phyloP scores from a whole-genome alignment of 1,140 invertebrate species.

The Atta texana region DNA sequence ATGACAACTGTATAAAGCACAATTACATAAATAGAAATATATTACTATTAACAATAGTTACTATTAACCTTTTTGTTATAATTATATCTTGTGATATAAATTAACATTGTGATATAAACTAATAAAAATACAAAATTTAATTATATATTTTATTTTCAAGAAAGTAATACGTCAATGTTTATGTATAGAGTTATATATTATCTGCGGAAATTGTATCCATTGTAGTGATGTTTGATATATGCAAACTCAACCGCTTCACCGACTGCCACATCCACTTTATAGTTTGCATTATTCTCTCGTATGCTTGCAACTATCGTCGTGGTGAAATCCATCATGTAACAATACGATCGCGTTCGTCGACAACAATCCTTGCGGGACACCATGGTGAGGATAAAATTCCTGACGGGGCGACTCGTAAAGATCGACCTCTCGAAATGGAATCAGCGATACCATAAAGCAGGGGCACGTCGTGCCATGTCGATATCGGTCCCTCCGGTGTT shows the following conservation, averaged over 20 bases:
- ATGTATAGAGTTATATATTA: background rate
- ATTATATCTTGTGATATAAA: background rate
- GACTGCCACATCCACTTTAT: background rate
- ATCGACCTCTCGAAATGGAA: slow-evolving; percentile 59
- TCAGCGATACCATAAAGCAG: slow-evolving; percentile 72
- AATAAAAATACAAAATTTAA: background rate
- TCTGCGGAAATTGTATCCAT: background rate
- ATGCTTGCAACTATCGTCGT: background rate
- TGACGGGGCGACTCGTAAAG: slow-evolving; percentile 54
- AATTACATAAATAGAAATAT: background rate
- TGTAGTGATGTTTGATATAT: background rate
- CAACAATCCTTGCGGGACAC: slow-evolving; percentile 18
- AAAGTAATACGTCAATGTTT: background rate
- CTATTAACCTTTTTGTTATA: background rate
- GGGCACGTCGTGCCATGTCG: slow-evolving; percentile 41
- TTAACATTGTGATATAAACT: background rate
- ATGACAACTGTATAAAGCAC: slow-evolving; percentile 16
- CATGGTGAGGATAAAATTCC: slow-evolving; percentile 47
- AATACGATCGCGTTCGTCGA: slow-evolving; percentile 26
- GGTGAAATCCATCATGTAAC: slow-evolving; percentile 9
- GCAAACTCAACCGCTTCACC: background rate
- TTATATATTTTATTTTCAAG: background rate
- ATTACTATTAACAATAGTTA: background rate
- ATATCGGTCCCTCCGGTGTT: slow-evolving; percentile 67
- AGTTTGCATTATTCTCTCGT: background rate